Percentiles rank a stretch among this genome's conserved stretches.
Conservation (phyloP, 2,113 vertebrate genomes). For the Telmatochromis sp. region DNA sequence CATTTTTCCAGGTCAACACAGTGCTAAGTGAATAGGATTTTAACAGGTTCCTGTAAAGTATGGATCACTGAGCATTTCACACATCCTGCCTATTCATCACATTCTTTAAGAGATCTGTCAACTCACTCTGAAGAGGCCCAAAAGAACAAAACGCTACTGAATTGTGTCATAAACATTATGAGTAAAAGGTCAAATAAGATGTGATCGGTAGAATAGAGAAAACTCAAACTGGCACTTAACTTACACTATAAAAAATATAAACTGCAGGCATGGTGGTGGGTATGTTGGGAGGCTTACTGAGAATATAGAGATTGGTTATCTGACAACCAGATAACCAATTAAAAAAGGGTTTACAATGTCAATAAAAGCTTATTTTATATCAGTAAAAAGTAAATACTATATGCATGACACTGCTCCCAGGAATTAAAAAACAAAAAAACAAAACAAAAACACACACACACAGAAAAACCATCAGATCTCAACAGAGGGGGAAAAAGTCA, state of each 20-base stretch:
- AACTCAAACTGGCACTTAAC: not conserved
- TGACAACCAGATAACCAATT: not conserved
- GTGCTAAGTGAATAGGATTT: constrained; percentile 1
- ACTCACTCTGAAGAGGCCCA: not conserved
- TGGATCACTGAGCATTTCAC: constrained; percentile 32
- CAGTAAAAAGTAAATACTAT: not conserved
- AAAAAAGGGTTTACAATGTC: not conserved
- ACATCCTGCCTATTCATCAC: not conserved
- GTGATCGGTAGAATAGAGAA: not conserved
- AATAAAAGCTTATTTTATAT: not conserved
- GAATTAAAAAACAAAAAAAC: not conserved
- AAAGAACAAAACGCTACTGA: not conserved
- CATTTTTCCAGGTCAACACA: not conserved
- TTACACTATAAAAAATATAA: not conserved
- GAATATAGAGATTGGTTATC: not conserved
- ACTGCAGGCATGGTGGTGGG: not conserved
- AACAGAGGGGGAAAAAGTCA: rapidly evolving
- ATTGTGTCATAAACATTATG: not conserved
- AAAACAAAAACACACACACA: not conserved
- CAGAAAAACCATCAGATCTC: not conserved
- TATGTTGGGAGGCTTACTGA: not conserved
- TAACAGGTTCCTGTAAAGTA: constrained; percentile 18
- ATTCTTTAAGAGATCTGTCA: constrained; percentile 23
- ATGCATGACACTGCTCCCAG: not conserved
- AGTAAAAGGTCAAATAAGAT: not conserved